phyloP scores from a whole-genome alignment of 2,888 invertebrate species.

The Ennomos quercinarius region DNA sequence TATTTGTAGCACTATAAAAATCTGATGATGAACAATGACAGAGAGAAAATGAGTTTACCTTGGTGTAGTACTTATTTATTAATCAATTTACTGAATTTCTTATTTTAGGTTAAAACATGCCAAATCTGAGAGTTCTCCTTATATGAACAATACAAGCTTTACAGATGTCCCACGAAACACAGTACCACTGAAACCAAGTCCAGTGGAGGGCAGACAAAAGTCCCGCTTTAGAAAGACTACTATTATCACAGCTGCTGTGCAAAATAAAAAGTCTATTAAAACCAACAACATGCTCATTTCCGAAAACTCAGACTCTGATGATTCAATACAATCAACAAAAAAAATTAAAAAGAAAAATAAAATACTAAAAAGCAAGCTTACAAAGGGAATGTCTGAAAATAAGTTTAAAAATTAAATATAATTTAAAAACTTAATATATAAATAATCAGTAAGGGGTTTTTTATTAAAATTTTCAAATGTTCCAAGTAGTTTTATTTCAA shows the following conservation, averaged over 20 bases:
- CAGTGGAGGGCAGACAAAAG: conserved; percentile 62
- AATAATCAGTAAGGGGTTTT: conserved; percentile 21
- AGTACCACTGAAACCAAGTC: conserved; percentile 53
- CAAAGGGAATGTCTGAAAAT: conserved; percentile 61
- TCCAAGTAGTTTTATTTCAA: conserved; percentile 10
- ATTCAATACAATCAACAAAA: conserved; percentile 69
- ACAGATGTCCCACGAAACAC: conserved; percentile 75
- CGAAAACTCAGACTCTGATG: conserved; percentile 78
- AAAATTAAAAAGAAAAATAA: conserved; percentile 80
- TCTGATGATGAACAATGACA: too few species aligned
- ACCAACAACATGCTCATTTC: conserved; percentile 52
- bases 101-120: conserved; percentile 70
- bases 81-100: background rate
- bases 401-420: conserved; percentile 57
- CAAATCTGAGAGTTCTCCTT: conserved; percentile 68
- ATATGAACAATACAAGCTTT: conserved; percentile 74
- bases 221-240: conserved; percentile 86
- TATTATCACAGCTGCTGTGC: conserved; percentile 85
- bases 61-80: too few species aligned
- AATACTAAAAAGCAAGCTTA: conserved; percentile 60
- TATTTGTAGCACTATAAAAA: too few species aligned
- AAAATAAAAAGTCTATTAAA: conserved; percentile 66
- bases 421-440: conserved; percentile 51
- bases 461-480: conserved; percentile 35
- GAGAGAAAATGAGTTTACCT: too few species aligned